Evolutionary conservation across 2,113 vertebrate species (phyloP).

Genomic region (Oceanodroma tethys): DNA sequence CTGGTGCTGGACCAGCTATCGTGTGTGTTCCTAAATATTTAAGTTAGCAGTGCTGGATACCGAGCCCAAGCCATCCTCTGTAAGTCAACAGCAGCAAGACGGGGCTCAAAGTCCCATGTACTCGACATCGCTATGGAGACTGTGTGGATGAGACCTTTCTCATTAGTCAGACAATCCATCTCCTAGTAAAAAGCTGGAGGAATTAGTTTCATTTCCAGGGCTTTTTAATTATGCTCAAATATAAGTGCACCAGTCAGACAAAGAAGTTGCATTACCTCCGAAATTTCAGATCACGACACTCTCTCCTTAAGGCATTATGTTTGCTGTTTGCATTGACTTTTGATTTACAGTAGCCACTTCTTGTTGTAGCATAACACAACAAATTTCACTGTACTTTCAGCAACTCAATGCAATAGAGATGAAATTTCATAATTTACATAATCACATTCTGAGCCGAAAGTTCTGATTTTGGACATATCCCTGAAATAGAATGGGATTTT

Average conservation of each 20-base stretch:
- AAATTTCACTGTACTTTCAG: neutral
- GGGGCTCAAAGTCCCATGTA: neutral
- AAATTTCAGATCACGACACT: neutral
- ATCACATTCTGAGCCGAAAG: neutral
- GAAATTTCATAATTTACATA: neutral
- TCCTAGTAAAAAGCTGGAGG: neutral
- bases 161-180: neutral
- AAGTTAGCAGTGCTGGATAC: neutral
- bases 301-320: neutral
- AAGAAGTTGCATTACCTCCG: neutral
- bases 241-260: neutral
- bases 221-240: neutral
- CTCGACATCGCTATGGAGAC: neutral
- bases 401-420: neutral
- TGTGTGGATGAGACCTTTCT: neutral
- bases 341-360: neutral
- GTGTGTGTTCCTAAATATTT: neutral
- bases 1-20: neutral
- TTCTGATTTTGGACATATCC: neutral
- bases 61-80: neutral
- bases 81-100: neutral
- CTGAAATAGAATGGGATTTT: neutral
- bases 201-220: slow-evolving; percentile 34
- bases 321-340: neutral
- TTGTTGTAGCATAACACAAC: neutral